Evolutionary conservation across 2,888 invertebrate genomes (phyloP), one percentile per base, ranked within the genome.

Genomic region (Ypsolopha scabrella): DNA sequence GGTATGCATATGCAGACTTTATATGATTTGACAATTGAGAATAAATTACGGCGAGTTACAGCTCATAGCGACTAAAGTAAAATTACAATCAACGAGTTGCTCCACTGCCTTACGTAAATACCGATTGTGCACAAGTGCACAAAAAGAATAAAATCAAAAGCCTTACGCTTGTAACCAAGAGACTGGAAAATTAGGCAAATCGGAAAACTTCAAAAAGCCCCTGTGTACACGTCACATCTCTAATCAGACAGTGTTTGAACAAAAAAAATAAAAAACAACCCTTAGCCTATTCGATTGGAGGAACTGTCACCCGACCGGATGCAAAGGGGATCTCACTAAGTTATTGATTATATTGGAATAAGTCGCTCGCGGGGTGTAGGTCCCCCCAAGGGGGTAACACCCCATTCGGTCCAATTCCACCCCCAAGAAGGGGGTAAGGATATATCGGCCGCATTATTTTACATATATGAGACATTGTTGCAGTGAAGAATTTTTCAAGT

Each of bases 281-380:
- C 76, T 78, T 75, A 70, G 72, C 63, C 59, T 58, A 61, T 74
- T 73, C 79, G 80, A 78, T 80, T 75, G 80, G 71, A 75, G 73
- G 71, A 81, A 81, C 82, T 86, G 86, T 85, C 86, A 83, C 83
- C 75, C 72, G 77, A 72, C 69, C 78, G 80, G 80, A 86, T 85
- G 86, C 85, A 85, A 86, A 86, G 85, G 85, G 86, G 85, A 86
- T 86, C 82, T 80, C 74, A 78, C 82, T 85, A 83, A 85, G 86
- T 87, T 87, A 87, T 87, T 86, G 87, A 87, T 87, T 87, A 87
- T 87, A 87, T 87, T 77, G 87, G 80, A 86, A 86, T 86, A 86
- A 85, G 85, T 82, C 83, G 79, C 73, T 70, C 65, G 77, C 65
- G 74, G 75, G 71, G 68, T 57, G 57, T 55, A 57, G 60, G 64